Evolutionary conservation across 2,113 vertebrate species (phyloP).

Genomic region (Rhipidura dahli): DNA sequence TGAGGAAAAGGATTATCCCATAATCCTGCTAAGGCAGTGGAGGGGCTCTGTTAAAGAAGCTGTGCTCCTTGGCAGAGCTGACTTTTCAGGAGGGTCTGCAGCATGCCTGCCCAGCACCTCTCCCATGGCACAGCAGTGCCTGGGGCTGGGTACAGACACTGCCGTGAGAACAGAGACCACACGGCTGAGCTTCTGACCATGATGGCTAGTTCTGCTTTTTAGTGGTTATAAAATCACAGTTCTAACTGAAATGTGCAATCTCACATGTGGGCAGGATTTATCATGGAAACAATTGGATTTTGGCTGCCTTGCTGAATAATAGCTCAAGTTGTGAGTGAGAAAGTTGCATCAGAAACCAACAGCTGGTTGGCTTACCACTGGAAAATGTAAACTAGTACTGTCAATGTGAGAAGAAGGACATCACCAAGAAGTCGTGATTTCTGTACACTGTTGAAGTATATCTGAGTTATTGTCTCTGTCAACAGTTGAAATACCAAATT

Average conservation of each 20-base stretch:
- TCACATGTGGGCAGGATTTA: neutral
- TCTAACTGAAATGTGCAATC: neutral
- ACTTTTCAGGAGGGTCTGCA: neutral
- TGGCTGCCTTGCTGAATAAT: neutral
- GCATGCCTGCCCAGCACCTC: neutral
- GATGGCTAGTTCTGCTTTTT: neutral
- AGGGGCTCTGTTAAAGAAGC: neutral
- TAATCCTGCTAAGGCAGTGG: neutral
- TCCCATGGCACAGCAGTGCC: rapidly evolving
- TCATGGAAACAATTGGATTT: constrained; percentile 7
- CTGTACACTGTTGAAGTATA: neutral
- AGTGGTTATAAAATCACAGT: neutral
- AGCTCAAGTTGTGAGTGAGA: neutral
- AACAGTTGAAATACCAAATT: neutral
- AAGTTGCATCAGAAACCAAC: neutral
- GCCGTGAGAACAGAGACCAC: neutral
- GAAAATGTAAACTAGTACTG: neutral
- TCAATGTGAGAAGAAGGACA: neutral
- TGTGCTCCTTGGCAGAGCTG: neutral
- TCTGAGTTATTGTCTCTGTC: neutral
- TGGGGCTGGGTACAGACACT: neutral
- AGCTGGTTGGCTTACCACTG: neutral
- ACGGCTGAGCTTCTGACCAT: neutral
- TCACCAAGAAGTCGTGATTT: neutral
- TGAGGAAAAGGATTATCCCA: neutral